phyloP scores from a whole-genome alignment of 2,888 invertebrate genomes.

The Drosophila planitibia region DNA sequence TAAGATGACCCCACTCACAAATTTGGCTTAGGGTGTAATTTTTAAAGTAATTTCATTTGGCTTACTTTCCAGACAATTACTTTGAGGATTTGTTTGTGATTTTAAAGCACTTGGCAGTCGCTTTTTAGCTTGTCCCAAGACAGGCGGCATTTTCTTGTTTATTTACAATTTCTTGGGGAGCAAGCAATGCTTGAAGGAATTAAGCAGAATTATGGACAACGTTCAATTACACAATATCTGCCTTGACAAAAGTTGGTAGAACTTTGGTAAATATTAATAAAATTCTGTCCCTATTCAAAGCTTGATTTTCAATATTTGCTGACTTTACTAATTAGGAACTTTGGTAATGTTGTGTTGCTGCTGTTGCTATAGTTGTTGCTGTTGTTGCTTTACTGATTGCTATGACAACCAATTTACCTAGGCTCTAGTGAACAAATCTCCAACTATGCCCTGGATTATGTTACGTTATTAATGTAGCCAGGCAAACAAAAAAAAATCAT shows the following conservation, averaged over 20 bases:
- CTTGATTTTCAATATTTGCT: background rate
- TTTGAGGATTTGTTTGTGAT: conserved; percentile 11
- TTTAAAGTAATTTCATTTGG: conserved; percentile 38
- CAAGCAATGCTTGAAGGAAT: background rate
- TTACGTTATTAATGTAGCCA: conserved; percentile 1
- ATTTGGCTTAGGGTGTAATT: conserved; percentile 23
- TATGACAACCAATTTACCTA: conserved; percentile 56
- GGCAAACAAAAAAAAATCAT: background rate
- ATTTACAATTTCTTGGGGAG: background rate
- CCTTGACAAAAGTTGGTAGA: background rate
- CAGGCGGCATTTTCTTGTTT: background rate
- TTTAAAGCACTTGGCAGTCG: background rate
- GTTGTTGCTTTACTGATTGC: conserved; percentile 33
- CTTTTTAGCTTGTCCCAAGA: background rate
- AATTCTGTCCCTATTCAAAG: background rate
- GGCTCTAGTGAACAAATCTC: conserved; percentile 4
- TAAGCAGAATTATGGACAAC: background rate
- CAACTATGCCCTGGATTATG: background rate
- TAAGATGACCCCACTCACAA: conserved; percentile 27
- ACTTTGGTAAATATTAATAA: conserved; percentile 1
- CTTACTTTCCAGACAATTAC: conserved; percentile 6
- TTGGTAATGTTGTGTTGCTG: conserved; percentile 8
- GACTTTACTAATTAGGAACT: conserved; percentile 1
- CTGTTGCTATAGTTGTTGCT: conserved; percentile 37
- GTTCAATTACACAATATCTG: background rate